Evolutionary conservation across 2,113 vertebrate genomes (phyloP), one percentile per base, ranked within the genome.

Genomic region (Stegastes partitus): DNA sequence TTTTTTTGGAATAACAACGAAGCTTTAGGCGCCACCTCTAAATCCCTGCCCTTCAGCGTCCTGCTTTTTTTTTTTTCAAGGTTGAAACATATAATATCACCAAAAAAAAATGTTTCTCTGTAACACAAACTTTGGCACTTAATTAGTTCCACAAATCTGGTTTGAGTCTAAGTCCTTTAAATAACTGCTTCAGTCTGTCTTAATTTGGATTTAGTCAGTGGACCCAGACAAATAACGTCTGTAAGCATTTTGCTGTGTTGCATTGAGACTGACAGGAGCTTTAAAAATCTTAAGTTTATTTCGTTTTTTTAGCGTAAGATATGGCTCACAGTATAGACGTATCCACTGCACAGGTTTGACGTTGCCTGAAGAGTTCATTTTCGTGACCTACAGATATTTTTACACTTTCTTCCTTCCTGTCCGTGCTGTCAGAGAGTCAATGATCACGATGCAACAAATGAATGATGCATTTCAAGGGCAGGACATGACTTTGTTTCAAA

Each of bases 151-250:
- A 79, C 67, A 61, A 73, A 79, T 61, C n/a, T 9, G 49, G 12
- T 23, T 76, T 11, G 1, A 50, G 51, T 79, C n/a, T 68, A 71
- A 79, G 39, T 57, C 66, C 11, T 74, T 31, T 42, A 49, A 71
- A 58, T 18, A 15, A 77, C 21, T 58, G 25, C 74, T 76, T 21
- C 49, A 61, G 3, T 49, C 55, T 55, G 61, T 59, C 50, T 77
- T 80, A 34, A 74, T 81, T 65, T 75, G 69, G 74, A 74, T 86
- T 81, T 83, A 78, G 66, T 79, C 51, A 31, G 31, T 37, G 65
- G 73, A 81, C 69, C 77, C 61, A 74, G 57, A 81, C 69, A 79
- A 75, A 88, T 72, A 81, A 78, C 77, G 55, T 74, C 54, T 53
- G 49, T 45, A 23, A 15, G n/a, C 26, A 65, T 63, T 82, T 68